A percentile compares a stretch with the other conserved stretches of the same genome.
These are phyloP conservation scores for Diarsia rubi DNA, from an alignment of 2,888 invertebrate genomes.

Conservation along the genomic window DNA sequence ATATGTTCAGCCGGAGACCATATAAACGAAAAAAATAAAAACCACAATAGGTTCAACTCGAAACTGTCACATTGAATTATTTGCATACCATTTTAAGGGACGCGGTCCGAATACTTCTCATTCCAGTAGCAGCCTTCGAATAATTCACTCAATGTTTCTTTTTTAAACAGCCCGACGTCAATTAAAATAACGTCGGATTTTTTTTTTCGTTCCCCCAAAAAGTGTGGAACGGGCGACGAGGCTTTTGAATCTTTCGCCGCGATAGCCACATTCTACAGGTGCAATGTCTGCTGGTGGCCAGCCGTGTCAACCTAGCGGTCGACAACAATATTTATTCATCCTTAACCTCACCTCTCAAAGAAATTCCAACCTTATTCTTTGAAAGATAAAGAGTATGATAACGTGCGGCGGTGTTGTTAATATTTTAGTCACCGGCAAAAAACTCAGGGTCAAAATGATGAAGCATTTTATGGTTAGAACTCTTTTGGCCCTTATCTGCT, in stretches of 20 bases:
- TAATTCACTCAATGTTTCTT: slow-evolving; percentile 83
- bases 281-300: slow-evolving; percentile 86
- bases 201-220: slow-evolving; percentile 79
- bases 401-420: background rate
- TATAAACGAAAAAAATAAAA: slow-evolving; percentile 66
- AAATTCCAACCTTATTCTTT: slow-evolving; percentile 69
- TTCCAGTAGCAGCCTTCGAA: slow-evolving; percentile 83
- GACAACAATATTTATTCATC: slow-evolving; percentile 56
- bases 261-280: slow-evolving; percentile 89
- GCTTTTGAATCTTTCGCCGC: slow-evolving; percentile 87
- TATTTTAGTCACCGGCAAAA: slow-evolving; percentile 65
- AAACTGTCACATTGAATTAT: slow-evolving; percentile 84
- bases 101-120: slow-evolving; percentile 82
- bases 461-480: slow-evolving; percentile 68
- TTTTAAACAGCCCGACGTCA: slow-evolving; percentile 84
- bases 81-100: slow-evolving; percentile 82
- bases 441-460: slow-evolving; percentile 73
- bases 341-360: slow-evolving; percentile 20
- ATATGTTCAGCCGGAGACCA: slow-evolving; percentile 34
- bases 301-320: slow-evolving; percentile 77
- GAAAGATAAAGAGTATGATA: slow-evolving; percentile 19
- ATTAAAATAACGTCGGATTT: slow-evolving; percentile 86
- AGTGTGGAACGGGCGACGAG: slow-evolving; percentile 76
- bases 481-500: slow-evolving; percentile 70
- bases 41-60: slow-evolving; percentile 70